Conservation (phyloP, 1,140 invertebrate genomes). For the Scaptodrosophila lebanonensis region DNA sequence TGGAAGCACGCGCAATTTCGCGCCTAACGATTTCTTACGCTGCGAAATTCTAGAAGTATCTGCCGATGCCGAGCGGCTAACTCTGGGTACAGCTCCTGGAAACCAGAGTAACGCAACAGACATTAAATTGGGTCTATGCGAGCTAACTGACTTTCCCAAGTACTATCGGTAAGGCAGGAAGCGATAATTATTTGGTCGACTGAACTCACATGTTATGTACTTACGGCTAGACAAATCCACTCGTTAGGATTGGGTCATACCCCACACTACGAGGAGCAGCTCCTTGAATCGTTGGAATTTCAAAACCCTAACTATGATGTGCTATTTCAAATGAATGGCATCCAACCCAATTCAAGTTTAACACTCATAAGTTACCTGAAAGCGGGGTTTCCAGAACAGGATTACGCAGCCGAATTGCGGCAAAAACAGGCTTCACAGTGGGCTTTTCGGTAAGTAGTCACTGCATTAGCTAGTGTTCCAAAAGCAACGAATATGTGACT, state of each 20-base stretch:
- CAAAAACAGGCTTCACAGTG: constrained; percentile 94
- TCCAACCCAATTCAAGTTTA: constrained; percentile 77
- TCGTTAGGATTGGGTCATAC: background rate
- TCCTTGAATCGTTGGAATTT: constrained; percentile 91
- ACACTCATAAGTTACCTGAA: constrained; percentile 86
- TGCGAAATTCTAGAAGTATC: constrained; percentile 92
- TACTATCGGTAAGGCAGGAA: constrained; percentile 89
- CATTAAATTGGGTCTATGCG: constrained; percentile 88
- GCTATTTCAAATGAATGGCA: constrained; percentile 57
- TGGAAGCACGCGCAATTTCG: constrained; percentile 85
- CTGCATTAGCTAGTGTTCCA: background rate
- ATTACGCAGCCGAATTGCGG: constrained; percentile 89
- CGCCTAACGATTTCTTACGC: constrained; percentile 89
- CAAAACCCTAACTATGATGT: constrained; percentile 90
- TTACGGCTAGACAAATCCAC: too few species aligned
- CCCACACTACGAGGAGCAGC: constrained; percentile 85
- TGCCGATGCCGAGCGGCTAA: constrained; percentile 90
- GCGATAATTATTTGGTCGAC: background rate
- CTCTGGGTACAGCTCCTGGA: constrained; percentile 91
- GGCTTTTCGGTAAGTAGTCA: constrained; percentile 82
- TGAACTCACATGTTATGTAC: too few species aligned
- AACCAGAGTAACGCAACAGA: constrained; percentile 83
- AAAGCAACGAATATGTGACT: background rate
- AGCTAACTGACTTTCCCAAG: constrained; percentile 89
- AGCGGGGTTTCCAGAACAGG: constrained; percentile 85